Percentiles rank a stretch among this genome's conserved stretches.
Conservation (phyloP, 1,140 invertebrate species). For the Batillaria attramentaria region DNA sequence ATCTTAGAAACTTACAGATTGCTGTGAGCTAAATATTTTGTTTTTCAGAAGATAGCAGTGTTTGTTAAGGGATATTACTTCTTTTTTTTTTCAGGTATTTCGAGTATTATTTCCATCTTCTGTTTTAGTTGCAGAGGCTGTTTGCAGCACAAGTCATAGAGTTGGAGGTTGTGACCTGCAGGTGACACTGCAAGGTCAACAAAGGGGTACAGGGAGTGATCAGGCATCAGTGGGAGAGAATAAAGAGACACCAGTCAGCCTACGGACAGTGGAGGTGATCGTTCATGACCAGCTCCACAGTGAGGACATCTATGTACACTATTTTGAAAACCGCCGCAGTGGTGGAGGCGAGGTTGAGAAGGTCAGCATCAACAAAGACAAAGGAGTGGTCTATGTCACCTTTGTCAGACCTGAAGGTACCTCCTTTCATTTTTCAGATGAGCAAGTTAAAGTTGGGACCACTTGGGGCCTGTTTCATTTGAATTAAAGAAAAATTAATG, state of each 20-base stretch:
- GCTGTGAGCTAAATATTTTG: too few species aligned
- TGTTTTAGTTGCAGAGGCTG: constrained; percentile 37
- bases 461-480: too few species aligned
- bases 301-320: constrained; percentile 17
- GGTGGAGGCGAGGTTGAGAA: constrained; percentile 27
- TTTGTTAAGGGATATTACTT: too few species aligned
- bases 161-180: constrained; percentile 31
- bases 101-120: too few species aligned
- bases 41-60: too few species aligned
- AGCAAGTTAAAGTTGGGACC: too few species aligned
- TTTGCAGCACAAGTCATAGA: constrained; percentile 28
- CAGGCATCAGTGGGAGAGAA: background rate
- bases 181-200: constrained; percentile 31
- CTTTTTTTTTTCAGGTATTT: too few species aligned
- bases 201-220: background rate
- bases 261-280: constrained; percentile 12
- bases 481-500: too few species aligned
- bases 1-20: too few species aligned
- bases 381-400: constrained; percentile 6
- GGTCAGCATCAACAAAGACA: constrained; percentile 23
- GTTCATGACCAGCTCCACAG: background rate
- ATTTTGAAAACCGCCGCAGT: constrained; percentile 25
- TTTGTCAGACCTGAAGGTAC: constrained; percentile 28
- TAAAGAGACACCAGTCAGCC: background rate
- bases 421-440: background rate